Percentiles rank a stretch among this genome's conserved stretches.
phyloP scores from a whole-genome alignment of 2,888 invertebrate genomes.

The Oligia latruncula region DNA sequence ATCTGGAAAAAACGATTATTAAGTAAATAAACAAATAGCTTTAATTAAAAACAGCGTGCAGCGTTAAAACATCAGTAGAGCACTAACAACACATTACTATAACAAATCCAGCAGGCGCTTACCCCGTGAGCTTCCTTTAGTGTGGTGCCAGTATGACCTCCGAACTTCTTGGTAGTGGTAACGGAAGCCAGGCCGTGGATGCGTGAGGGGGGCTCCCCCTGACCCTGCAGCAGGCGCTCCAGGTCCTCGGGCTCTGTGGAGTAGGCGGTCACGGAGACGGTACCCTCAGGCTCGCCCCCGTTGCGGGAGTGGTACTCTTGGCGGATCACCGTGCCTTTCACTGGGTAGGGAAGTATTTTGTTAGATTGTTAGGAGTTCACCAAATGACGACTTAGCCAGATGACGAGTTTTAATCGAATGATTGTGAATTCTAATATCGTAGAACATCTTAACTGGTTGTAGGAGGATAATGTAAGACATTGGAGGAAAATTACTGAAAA shows the following conservation, averaged over 20 bases:
- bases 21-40: background rate
- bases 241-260: constrained; percentile 91
- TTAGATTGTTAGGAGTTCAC: background rate
- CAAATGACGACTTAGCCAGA: background rate
- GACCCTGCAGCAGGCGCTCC: constrained; percentile 80
- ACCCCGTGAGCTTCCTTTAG: constrained; percentile 82
- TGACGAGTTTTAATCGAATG: background rate
- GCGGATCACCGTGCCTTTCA: constrained; percentile 93
- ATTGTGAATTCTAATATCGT: background rate
- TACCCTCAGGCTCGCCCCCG: constrained; percentile 92
- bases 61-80: background rate
- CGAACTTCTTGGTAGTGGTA: constrained; percentile 87
- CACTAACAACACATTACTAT: constrained; percentile 16
- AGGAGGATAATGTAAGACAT: constrained; percentile 12
- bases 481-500: background rate
- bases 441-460: constrained; percentile 5
- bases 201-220: constrained; percentile 82
- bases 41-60: background rate
- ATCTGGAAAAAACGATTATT: background rate
- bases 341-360: constrained; percentile 78
- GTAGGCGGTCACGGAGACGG: constrained; percentile 93
- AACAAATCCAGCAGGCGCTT: constrained; percentile 60
- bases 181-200: constrained; percentile 87
- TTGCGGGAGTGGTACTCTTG: constrained; percentile 93
- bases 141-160: constrained; percentile 83